Conservation (phyloP, 1,140 invertebrate species). For the Metopolophium dirhodum region DNA sequence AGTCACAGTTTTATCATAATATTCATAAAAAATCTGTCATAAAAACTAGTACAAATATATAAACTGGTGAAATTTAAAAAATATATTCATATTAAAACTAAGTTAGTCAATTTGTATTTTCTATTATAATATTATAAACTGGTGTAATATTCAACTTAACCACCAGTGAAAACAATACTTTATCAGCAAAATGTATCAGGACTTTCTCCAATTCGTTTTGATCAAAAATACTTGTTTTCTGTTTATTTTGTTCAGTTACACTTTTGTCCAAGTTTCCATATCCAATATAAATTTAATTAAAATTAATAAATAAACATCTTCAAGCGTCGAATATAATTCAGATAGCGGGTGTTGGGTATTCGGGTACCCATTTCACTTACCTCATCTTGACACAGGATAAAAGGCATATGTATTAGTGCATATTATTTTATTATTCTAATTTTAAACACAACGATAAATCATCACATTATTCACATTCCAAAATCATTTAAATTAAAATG, state of each 20-base stretch:
- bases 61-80: background rate
- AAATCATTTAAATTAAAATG: too few species aligned
- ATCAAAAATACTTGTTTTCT: background rate
- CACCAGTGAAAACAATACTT: background rate
- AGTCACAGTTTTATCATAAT: too few species aligned
- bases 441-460: too few species aligned
- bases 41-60: too few species aligned
- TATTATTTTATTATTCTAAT: background rate
- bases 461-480: too few species aligned
- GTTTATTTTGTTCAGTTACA: background rate
- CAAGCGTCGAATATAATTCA: background rate
- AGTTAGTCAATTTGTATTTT: background rate
- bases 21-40: too few species aligned
- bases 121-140: background rate
- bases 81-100: background rate
- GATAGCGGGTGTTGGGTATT: background rate
- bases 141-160: background rate
- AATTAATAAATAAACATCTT: background rate
- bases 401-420: background rate
- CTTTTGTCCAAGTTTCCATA: background rate
- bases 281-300: constrained; percentile 3
- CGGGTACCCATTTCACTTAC: background rate
- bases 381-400: background rate
- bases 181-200: background rate
- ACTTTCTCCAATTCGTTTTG: background rate